These are phyloP conservation scores for Heliangelus exortis DNA, from an alignment of 2,797 vertebrate genomes.

Conservation along the genomic window DNA sequence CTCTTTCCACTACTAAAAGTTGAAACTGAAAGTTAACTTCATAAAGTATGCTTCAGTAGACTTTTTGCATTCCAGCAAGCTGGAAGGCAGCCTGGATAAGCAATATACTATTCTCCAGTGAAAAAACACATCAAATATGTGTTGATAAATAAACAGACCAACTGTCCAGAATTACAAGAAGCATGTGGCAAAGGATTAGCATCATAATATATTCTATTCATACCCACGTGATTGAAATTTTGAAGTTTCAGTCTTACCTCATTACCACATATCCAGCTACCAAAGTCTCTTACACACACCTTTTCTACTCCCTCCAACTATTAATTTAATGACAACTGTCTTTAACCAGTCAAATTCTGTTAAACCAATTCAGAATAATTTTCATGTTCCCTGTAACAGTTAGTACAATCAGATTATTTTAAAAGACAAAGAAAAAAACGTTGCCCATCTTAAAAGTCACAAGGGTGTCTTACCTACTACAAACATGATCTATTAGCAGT, in stretches of 20 bases:
- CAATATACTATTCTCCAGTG: background rate
- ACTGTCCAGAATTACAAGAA: background rate
- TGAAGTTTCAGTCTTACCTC: background rate
- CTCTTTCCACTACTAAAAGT: background rate
- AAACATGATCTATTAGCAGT: constrained; percentile 96
- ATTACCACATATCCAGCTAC: background rate
- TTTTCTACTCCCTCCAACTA: background rate
- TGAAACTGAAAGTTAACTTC: background rate
- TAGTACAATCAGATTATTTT: background rate
- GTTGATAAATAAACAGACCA: background rate
- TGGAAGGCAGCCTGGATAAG: background rate
- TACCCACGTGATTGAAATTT: background rate
- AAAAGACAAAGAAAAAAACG: background rate
- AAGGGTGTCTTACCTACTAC: constrained; percentile 89
- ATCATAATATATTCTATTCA: background rate
- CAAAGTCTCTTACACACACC: background rate
- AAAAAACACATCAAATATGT: background rate
- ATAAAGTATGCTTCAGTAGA: background rate
- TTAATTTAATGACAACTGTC: fast-evolving
- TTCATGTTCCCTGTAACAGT: background rate
- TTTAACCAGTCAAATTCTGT: background rate
- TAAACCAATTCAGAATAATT: background rate
- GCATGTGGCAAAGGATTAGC: background rate
- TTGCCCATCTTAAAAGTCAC: background rate
- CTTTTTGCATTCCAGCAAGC: background rate